These are phyloP conservation scores for Acanthopagrus latus DNA, from an alignment of 2,797 vertebrate genomes.

Conservation along the genomic window DNA sequence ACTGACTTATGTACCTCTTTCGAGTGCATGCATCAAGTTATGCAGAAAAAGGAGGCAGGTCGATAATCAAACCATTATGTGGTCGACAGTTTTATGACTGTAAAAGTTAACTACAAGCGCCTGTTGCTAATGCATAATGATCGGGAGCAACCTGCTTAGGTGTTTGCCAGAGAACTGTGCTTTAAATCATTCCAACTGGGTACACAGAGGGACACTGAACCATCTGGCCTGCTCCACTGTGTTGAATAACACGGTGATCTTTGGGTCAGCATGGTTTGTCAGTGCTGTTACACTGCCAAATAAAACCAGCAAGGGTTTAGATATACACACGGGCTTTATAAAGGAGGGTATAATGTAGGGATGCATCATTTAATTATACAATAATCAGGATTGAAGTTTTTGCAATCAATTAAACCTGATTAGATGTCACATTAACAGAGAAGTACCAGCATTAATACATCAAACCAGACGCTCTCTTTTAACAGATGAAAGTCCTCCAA, in stretches of 20 bases:
- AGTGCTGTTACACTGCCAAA: conserved; percentile 14
- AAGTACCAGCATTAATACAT: conserved; percentile 7
- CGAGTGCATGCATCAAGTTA: conserved; percentile 22
- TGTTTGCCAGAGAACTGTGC: conserved; percentile 52
- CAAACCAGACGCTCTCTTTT: conserved; percentile 22
- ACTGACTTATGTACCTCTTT: conserved; percentile 20
- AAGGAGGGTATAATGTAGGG: neutral
- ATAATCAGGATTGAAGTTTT: conserved; percentile 10
- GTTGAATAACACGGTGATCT: conserved; percentile 53
- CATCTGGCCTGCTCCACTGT: conserved; percentile 62
- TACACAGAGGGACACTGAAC: conserved; percentile 62
- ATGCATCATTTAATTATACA: neutral
- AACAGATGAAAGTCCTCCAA: conserved; percentile 9
- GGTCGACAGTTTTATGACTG: conserved; percentile 58
- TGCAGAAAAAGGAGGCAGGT: conserved; percentile 28
- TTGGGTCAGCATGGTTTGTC: conserved; percentile 44
- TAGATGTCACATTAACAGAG: conserved; percentile 22
- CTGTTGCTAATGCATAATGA: conserved; percentile 65
- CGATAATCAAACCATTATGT: conserved; percentile 60
- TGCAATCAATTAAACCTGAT: conserved; percentile 28
- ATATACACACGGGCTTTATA: conserved; percentile 10
- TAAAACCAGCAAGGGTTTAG: conserved; percentile 9
- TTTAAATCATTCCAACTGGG: conserved; percentile 61
- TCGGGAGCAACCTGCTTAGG: conserved; percentile 51
- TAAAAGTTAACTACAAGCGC: conserved; percentile 64